phyloP scores from a whole-genome alignment of 2,888 invertebrate genomes.

The Stratiomys singularior region DNA sequence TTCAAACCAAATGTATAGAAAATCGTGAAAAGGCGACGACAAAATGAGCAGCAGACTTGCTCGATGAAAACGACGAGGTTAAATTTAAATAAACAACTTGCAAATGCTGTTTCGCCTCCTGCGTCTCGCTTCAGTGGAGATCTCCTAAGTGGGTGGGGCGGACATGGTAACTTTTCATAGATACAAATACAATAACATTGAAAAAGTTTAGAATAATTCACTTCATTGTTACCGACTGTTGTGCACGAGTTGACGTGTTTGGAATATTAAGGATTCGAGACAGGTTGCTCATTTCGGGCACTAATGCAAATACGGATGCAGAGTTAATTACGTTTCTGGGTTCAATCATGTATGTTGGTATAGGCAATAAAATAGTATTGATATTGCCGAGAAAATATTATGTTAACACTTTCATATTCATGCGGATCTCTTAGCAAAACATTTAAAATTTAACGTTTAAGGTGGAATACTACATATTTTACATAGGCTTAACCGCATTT shows the following conservation, averaged over 20 bases:
- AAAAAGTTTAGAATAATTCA: conserved; percentile 40
- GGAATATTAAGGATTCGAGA: conserved; percentile 26
- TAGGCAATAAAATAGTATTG: too few relatives aligned
- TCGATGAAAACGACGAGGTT: conserved; percentile 29
- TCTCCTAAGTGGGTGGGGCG: not conserved
- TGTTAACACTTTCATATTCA: too few relatives aligned
- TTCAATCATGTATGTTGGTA: too few relatives aligned
- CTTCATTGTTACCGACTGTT: conserved; percentile 43
- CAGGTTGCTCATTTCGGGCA: not conserved
- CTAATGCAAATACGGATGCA: not conserved
- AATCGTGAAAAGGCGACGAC: not conserved
- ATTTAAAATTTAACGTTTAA: too few relatives aligned
- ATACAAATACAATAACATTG: conserved; percentile 33
- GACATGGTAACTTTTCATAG: not conserved
- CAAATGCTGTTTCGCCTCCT: conserved; percentile 44
- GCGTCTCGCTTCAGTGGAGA: not conserved
- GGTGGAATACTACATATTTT: too few relatives aligned
- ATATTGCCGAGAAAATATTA: not conserved
- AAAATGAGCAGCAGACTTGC: conserved; percentile 25
- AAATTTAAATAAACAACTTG: conserved; percentile 53
- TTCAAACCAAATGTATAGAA: not conserved
- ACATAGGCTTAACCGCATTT: too few relatives aligned
- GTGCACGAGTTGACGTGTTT: conserved; percentile 28
- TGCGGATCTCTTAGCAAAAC: too few relatives aligned
- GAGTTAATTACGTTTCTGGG: not conserved